Base-by-base conservation (phyloP, 2,113 vertebrate genomes). In the Pandion haliaetus region DNA sequence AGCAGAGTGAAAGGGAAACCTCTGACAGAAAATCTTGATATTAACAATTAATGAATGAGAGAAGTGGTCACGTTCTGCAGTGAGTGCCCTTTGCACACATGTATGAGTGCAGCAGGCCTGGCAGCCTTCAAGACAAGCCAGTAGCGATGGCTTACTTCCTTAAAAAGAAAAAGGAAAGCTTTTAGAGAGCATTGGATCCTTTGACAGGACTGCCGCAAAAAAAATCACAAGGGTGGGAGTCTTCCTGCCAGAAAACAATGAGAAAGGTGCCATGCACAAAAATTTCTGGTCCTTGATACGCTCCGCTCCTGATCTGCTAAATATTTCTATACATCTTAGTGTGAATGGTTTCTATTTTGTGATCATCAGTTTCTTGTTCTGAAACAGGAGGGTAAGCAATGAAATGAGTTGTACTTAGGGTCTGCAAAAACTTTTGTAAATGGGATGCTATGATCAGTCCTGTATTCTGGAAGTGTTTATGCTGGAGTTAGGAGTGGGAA, bases 1-100 rank as follows among this genome's bases (percentile, higher is more conserved):
- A 47, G 69, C 50, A 66, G 67, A 94, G 47, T 29, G 79, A 96
- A 97, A 97, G 93, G 97, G 90, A 97, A 97, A 97, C 82, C 85
- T 94, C 92, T 17, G 90, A 63, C 47, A 93, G 88, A 88, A 90
- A 86, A 81, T 77, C 87, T 90, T 94, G 87, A 65, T 90, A 93
- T 95, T 97, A 92, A 49, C 58, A 69, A 90, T 81, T 95, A 93
- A 88, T 94, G 88, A 93, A 49, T 80, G 90, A 73, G 58, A 70
- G 40, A 65, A 17, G 66, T 58, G 78, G 65, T 80, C 58, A 32
- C 3, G 4, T n/a, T 66, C 47, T 63, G 50, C 66, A 18, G 7
- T 10, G 29, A 59, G 70, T 40, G 52, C 74, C 62, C 61, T 54
- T 69, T 57, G 71, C 58, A 59, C 2, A 2, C 26, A 21, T 0